Conservation (phyloP, 2,113 vertebrate species). For the Corythaeola cristata region DNA sequence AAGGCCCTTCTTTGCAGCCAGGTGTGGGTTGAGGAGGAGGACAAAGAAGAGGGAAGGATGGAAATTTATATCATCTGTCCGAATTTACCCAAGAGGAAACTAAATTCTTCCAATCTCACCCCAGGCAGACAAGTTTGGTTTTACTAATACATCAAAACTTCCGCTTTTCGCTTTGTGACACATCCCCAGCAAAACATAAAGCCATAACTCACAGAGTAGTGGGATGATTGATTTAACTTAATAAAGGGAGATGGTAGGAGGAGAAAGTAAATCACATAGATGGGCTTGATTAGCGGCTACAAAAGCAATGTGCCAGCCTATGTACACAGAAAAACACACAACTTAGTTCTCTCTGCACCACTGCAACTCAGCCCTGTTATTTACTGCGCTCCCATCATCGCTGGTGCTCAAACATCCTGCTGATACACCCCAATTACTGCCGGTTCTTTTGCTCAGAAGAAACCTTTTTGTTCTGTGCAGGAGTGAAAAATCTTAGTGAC, state of each 20-base stretch:
- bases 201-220: slow-evolving; percentile 4
- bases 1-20: background rate
- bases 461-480: background rate
- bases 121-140: background rate
- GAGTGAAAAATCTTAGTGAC: background rate
- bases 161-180: background rate
- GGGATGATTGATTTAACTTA: slow-evolving; percentile 26
- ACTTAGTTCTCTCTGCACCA: background rate
- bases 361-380: background rate
- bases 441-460: background rate
- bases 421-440: background rate
- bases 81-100: background rate
- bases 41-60: background rate
- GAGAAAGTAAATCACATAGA: slow-evolving; percentile 30
- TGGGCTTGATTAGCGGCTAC: background rate
- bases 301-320: background rate
- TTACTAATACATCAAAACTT: slow-evolving; percentile 33
- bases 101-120: background rate
- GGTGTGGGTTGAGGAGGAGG: background rate
- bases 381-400: background rate
- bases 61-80: background rate
- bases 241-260: background rate
- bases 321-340: background rate
- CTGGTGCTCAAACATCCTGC: background rate
- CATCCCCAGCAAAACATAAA: slow-evolving; percentile 1